A percentile compares a stretch with the other conserved stretches of the same genome.
Conservation (phyloP, 2,113 vertebrate genomes). For the Poeciliopsis retropinna region DNA sequence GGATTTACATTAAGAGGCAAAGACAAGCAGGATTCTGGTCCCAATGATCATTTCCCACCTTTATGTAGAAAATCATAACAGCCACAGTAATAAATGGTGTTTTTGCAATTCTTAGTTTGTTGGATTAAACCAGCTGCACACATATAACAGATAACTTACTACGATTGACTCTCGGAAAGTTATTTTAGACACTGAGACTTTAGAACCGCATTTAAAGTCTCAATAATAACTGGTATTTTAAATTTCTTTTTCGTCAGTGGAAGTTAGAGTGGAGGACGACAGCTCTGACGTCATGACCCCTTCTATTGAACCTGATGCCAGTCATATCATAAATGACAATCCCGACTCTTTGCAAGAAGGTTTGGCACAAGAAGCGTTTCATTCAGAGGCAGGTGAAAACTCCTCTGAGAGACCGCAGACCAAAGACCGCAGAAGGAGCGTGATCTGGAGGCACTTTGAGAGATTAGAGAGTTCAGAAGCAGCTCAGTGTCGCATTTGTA, state of each 20-base stretch:
- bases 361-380: constrained; percentile 12
- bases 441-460: constrained; percentile 73
- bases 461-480: constrained; percentile 53
- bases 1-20: too few species aligned
- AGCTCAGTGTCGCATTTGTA: constrained; percentile 70
- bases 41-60: too few species aligned
- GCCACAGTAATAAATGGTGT: neutral
- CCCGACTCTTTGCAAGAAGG: constrained; percentile 34
- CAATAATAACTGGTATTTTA: neutral
- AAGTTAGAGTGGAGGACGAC: constrained; percentile 49
- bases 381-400: neutral
- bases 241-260: constrained; percentile 31
- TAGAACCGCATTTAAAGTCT: too few species aligned
- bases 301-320: constrained; percentile 35
- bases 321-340: constrained; percentile 33
- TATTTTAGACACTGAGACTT: neutral
- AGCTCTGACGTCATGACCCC: constrained; percentile 23
- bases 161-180: neutral
- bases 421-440: constrained; percentile 49
- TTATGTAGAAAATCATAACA: neutral
- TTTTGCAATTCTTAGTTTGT: neutral
- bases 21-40: too few species aligned
- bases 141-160: too few species aligned
- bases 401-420: neutral
- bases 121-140: too few species aligned